Percentiles rank a stretch among this genome's conserved stretches.
Conservation (phyloP, 1,140 invertebrate species). For the Drosophila teissieri region DNA sequence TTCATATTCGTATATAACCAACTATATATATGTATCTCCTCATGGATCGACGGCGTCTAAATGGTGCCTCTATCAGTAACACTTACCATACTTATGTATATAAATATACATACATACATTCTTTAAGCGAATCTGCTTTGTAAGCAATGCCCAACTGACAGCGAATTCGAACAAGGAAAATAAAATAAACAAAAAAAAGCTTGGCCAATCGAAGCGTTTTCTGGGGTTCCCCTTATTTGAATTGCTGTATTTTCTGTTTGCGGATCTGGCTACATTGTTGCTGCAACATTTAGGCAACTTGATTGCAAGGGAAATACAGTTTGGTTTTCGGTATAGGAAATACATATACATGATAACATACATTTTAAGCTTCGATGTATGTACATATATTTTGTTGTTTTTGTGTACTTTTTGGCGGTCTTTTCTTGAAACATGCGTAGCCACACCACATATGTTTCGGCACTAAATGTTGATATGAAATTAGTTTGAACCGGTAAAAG, state of each 20-base stretch:
- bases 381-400: too few species aligned
- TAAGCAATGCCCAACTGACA: neutral
- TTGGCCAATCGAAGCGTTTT: neutral
- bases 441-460: too few species aligned
- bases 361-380: too few species aligned
- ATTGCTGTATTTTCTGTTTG: too few species aligned
- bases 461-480: too few species aligned
- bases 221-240: neutral
- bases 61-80: neutral
- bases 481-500: too few species aligned
- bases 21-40: neutral
- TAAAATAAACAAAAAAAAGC: conserved; percentile 5
- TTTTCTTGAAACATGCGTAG: too few species aligned
- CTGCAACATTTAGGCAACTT: too few species aligned
- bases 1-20: neutral
- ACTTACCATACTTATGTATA: neutral
- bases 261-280: neutral
- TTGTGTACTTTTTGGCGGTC: too few species aligned
- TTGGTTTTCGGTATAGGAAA: too few species aligned
- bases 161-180: neutral
- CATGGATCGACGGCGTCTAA: neutral
- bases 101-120: neutral
- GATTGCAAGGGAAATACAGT: too few species aligned
- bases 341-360: too few species aligned
- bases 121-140: neutral